Evolutionary conservation across 2,113 vertebrate species (phyloP).

Genomic region (Pomatorhinus ruficollis): DNA sequence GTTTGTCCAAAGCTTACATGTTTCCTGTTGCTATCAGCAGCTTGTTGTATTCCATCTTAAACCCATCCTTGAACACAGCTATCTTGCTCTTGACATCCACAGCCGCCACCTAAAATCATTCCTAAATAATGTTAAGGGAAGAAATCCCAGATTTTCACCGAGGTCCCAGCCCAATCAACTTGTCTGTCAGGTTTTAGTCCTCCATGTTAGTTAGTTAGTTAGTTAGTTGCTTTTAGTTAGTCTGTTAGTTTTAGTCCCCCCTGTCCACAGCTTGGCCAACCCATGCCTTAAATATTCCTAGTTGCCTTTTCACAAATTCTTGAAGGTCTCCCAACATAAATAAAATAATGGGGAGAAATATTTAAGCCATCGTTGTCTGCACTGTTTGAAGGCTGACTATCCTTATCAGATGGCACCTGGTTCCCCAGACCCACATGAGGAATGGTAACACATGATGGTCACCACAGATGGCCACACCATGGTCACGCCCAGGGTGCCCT

Average conservation of each 20-base stretch:
- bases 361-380: not conserved
- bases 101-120: conserved; percentile 81
- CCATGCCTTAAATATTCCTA: not conserved
- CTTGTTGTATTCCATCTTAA: conserved; percentile 95
- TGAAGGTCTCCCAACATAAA: not conserved
- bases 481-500: not conserved
- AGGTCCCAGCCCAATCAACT: not conserved
- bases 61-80: conserved; percentile 90
- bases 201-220: not conserved
- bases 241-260: not conserved
- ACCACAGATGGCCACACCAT: not conserved
- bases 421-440: not conserved
- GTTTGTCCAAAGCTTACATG: conserved; percentile 73
- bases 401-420: not conserved
- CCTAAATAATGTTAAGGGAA: not conserved
- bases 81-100: conserved; percentile 89
- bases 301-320: not conserved
- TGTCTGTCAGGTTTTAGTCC: not conserved
- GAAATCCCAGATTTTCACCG: not conserved
- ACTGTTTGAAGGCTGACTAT: not conserved
- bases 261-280: not conserved
- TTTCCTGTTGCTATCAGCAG: conserved; percentile 93
- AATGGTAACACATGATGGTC: not conserved
- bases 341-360: not conserved
- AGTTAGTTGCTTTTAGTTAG: not conserved